Evolutionary conservation across 2,113 vertebrate genomes (phyloP), one percentile per base, ranked within the genome.

Genomic region (Scartelaos histophorus): DNA sequence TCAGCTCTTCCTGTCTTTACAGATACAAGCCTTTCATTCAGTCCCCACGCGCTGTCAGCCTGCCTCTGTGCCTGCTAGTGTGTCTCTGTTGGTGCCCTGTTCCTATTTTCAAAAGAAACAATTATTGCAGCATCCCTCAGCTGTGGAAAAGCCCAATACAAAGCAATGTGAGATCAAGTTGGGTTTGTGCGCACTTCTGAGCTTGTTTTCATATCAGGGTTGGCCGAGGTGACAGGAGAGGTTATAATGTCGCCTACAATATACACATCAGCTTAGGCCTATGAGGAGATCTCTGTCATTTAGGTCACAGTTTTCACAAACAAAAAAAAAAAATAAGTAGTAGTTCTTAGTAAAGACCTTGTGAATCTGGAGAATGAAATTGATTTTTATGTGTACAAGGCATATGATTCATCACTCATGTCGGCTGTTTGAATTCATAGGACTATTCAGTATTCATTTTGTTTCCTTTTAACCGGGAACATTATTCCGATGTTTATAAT

Each of bases 21-120:
- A 82, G 71, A 82, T 76, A 87, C 80, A 70, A 83, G 35, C 69
- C 64, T 83, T 83, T 83, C 76, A 83, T 87, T 90, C 82, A 60
- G 70, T 72, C 34, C 64, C 77, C 73, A 76, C 21, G 73, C 73
- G 66, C 70, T 49, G 70, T 73, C 78, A 58, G 74, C 38, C 70
- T 86, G 79, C 67, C 74, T 82, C 80, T 80, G 70, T 79, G 74
- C 58, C 73, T 82, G 82, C 57, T 66, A 64, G 79, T 73, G 73
- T 70, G 43, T 85, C 77, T 81, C 78, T 75, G 73, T 75, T 67
- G 80, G 67, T 19, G 69, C 66, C 77, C 76, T 75, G 80, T 78
- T 82, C 69, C 68, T 19, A 10, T 46, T 17, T 82, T 89, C 73
- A 87, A 85, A 88, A 81, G 74, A 74, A 82, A 83, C 82, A 80